These are phyloP conservation scores for Stigmatopora nigra DNA, from an alignment of 2,113 vertebrate species.

Conservation along the genomic window DNA sequence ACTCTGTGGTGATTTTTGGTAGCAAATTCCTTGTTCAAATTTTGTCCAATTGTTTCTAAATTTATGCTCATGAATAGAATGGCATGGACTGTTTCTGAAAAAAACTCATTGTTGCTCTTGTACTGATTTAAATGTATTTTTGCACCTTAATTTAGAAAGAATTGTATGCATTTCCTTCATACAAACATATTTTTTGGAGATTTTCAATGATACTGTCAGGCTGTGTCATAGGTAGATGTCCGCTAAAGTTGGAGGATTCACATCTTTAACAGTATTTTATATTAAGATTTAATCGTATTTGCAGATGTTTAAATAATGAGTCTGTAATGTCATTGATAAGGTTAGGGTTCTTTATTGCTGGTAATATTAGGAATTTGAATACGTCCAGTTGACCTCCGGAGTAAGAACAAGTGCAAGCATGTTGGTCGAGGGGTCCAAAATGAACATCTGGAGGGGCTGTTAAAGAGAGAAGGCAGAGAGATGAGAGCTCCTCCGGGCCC, in stretches of 20 bases:
- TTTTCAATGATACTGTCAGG: background rate
- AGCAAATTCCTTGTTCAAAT: no score
- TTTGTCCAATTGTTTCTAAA: no score
- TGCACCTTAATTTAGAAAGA: no score
- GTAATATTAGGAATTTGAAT: background rate
- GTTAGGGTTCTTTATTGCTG: background rate
- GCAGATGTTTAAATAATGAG: background rate
- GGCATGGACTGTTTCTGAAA: no score
- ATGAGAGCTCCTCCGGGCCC: slow-evolving; percentile 58
- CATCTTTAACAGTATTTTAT: background rate
- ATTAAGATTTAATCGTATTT: background rate
- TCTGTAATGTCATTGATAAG: background rate
- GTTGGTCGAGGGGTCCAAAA: slow-evolving; percentile 25
- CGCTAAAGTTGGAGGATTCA: background rate
- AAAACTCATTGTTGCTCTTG: background rate
- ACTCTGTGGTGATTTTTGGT: no score
- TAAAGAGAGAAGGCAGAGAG: slow-evolving; percentile 47
- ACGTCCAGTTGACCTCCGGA: background rate
- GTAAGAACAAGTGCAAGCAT: slow-evolving; percentile 12
- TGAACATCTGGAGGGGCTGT: slow-evolving; percentile 58
- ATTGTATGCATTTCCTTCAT: no score
- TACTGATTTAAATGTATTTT: background rate
- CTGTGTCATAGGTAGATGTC: background rate
- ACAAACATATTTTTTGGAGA: background rate
- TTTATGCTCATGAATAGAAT: no score